Base-by-base conservation (phyloP, 2,113 vertebrate species). In the Gallinago undulata region DNA sequence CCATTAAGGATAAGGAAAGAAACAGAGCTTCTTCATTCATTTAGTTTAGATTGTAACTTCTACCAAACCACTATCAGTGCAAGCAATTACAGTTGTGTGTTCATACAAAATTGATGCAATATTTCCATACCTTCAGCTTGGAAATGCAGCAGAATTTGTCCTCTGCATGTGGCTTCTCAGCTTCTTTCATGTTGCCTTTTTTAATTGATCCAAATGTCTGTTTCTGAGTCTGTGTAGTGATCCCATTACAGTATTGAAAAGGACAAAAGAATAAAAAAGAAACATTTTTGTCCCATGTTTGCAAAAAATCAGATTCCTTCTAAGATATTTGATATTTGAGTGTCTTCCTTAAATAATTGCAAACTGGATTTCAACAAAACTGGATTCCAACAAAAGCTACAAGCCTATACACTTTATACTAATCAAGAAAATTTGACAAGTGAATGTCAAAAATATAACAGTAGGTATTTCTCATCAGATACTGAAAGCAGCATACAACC, bases 81-180 rank as follows among this genome's bases (percentile, higher is more conserved):
- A 68, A 96, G 21, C 13, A 59, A 35, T n/a, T 53, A 48, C 8
- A 84, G 30, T 10, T 35, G 10, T 37, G 25, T 43, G 9, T 15
- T 69, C 37, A 39, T 19, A 7, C 3, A 68, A 79, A 95, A 63
- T 15, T 1, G 0, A 13, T 48, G 7, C 78, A 86, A 87, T 67
- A 41, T 45, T 72, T 76, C 43, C 60, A 57, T 96, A 97, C 96
- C 95, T 95, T 92, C 84, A 97, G 69, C 73, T 90, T 97, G 76
- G 96, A 94, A 92, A 96, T 41, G 55, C 90, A 92, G 41, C 85
- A 96, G 80, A 93, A 53, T 82, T 87, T 97, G 51, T 95, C 80
- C 22, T 7, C 84, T 37, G 95, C 79, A n/a, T 0, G 19, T 81
- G 77, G 86, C 47, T 94, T 94, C 86, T 64, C 48, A 76, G 33